Evolutionary conservation across 2,888 invertebrate genomes (phyloP).

Genomic region (Lepidochrysops patricia): DNA sequence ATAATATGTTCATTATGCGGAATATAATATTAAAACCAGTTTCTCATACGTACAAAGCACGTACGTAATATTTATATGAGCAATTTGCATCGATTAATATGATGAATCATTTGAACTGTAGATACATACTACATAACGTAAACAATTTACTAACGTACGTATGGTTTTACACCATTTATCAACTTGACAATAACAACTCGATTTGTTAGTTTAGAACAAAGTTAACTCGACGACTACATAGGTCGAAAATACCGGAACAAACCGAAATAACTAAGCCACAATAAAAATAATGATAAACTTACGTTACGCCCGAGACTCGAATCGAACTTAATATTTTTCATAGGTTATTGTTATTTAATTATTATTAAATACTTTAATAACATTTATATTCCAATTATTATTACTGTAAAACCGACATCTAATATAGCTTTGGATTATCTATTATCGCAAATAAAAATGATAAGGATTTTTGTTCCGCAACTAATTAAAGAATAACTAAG

Average conservation of each 20-base stretch:
- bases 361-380: background rate
- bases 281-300: too few species aligned
- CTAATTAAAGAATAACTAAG: background rate
- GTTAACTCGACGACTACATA: background rate
- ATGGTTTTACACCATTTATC: background rate
- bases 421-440: background rate
- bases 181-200: background rate
- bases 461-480: background rate
- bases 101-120: constrained; percentile 6
- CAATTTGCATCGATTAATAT: constrained; percentile 6
- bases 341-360: background rate
- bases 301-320: too few species aligned
- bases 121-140: background rate
- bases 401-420: background rate
- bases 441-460: background rate
- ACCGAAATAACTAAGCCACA: background rate
- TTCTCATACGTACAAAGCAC: background rate
- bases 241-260: background rate
- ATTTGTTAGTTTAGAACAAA: too few species aligned
- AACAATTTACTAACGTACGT: background rate
- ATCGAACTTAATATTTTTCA: background rate
- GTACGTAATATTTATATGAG: background rate
- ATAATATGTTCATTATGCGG: background rate
- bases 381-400: too few species aligned
- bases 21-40: background rate